Evolutionary conservation across 2,888 invertebrate genomes (phyloP).

Genomic region (Dicyrtoma fusca): DNA sequence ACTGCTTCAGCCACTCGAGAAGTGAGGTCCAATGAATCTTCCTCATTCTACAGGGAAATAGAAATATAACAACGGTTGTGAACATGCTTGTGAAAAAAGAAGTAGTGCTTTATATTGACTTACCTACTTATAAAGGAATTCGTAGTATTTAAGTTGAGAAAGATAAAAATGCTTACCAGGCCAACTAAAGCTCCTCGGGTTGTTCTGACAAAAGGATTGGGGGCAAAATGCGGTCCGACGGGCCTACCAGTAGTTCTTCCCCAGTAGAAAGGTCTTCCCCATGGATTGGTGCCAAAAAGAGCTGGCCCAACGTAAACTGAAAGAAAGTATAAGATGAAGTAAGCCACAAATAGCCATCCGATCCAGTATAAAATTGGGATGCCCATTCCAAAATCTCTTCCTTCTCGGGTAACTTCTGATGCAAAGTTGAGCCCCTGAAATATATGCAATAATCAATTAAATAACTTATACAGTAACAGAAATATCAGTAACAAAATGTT

Average conservation of each 20-base stretch:
- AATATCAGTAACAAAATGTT: too few relatives aligned
- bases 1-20: slow-evolving; percentile 4
- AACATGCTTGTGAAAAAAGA: too few relatives aligned
- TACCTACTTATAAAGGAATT: too few relatives aligned
- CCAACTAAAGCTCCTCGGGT: background rate
- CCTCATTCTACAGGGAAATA: background rate
- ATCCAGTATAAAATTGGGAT: slow-evolving; percentile 44
- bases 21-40: background rate
- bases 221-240: background rate
- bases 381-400: slow-evolving; percentile 35
- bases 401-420: slow-evolving; percentile 19
- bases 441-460: too few relatives aligned
- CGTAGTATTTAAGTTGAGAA: too few relatives aligned
- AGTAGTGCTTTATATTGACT: too few relatives aligned
- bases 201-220: background rate
- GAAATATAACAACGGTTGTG: too few relatives aligned
- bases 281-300: slow-evolving; percentile 41
- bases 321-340: slow-evolving; percentile 46
- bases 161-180: slow-evolving; percentile 12
- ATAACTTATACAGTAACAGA: too few relatives aligned
- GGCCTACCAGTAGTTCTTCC: background rate
- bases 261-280: slow-evolving; percentile 8
- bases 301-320: slow-evolving; percentile 45
- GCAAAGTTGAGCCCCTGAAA: slow-evolving; percentile 6
- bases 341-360: slow-evolving; percentile 44